Conservation (phyloP, 2,888 invertebrate genomes). For the Orthosia cruda region DNA sequence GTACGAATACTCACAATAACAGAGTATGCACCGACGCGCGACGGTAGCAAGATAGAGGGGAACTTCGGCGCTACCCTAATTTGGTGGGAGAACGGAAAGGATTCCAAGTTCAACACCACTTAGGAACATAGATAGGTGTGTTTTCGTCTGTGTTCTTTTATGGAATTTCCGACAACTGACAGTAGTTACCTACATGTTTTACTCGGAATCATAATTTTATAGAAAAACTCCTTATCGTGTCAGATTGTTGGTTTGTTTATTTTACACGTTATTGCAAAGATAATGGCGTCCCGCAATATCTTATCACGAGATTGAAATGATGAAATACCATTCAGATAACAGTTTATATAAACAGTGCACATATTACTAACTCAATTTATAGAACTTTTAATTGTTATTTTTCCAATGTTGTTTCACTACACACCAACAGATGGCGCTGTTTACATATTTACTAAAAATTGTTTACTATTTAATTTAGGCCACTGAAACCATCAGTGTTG, state of each 20-base stretch:
- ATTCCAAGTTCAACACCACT: too few relatives aligned
- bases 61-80: too few relatives aligned
- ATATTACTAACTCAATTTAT: not conserved
- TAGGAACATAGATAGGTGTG: not conserved
- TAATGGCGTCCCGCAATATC: slow-evolving; percentile 36
- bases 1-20: too few relatives aligned
- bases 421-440: slow-evolving; percentile 33
- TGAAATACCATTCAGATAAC: slow-evolving; percentile 39
- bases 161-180: not conserved
- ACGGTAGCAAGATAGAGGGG: too few relatives aligned
- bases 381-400: not conserved
- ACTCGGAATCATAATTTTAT: not conserved
- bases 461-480: slow-evolving; percentile 72
- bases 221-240: slow-evolving; percentile 13
- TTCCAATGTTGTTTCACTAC: not conserved
- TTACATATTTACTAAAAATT: slow-evolving; percentile 12
- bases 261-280: slow-evolving; percentile 40
- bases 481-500: slow-evolving; percentile 76
- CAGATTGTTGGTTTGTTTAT: slow-evolving; percentile 37
- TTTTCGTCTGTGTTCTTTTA: not conserved
- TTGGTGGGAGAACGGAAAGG: too few relatives aligned
- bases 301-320: slow-evolving; percentile 41
- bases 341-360: not conserved
- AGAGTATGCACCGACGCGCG: too few relatives aligned
- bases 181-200: not conserved